Conservation (phyloP, 2,797 vertebrate species). For the Trichosurus vulpecula region DNA sequence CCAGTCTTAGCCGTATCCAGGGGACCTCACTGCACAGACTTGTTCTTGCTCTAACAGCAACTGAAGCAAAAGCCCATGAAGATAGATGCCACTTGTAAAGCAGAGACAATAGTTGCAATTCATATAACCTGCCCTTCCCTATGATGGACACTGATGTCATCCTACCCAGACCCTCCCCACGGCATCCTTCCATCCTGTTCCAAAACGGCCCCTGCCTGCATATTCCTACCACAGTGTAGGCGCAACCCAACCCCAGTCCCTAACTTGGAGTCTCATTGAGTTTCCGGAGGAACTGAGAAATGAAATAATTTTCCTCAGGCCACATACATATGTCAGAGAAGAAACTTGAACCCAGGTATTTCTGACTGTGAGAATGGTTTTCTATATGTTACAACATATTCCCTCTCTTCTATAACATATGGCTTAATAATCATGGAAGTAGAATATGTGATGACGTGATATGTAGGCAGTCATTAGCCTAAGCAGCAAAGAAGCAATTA, state of each 20-base stretch:
- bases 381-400: not conserved
- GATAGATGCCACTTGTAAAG: not conserved
- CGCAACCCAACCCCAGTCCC: not conserved
- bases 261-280: not conserved
- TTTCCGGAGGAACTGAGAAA: not conserved
- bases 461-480: conserved; percentile 8
- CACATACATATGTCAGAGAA: not conserved
- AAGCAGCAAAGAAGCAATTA: conserved; percentile 27
- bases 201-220: not conserved
- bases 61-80: not conserved
- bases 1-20: not conserved
- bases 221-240: not conserved
- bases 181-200: not conserved
- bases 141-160: not conserved
- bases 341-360: not conserved
- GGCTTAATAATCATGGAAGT: not conserved
- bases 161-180: not conserved
- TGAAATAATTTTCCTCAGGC: not conserved
- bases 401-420: not conserved
- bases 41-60: not conserved
- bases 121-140: not conserved
- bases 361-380: not conserved
- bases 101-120: not conserved
- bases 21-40: not conserved
- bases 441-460: not conserved